phyloP scores from a whole-genome alignment of 2,113 vertebrate genomes.

The Chlorodrepanis virens region DNA sequence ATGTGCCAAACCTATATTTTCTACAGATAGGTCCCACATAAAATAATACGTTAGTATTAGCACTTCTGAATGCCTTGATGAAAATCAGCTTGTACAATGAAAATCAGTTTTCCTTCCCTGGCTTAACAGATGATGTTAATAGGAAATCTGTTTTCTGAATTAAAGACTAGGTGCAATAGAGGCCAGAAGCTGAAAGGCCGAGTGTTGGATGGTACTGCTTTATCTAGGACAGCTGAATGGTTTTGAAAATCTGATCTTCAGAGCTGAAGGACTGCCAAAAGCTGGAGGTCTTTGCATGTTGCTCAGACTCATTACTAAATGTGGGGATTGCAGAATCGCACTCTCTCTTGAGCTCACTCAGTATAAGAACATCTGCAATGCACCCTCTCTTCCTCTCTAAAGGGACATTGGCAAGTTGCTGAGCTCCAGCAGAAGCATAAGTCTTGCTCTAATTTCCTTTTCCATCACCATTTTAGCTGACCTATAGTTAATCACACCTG shows the following conservation, averaged over 20 bases:
- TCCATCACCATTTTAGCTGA: not conserved
- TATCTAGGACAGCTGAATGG: not conserved
- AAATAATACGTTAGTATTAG: not conserved
- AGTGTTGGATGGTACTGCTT: not conserved
- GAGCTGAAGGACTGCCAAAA: not conserved
- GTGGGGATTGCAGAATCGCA: not conserved
- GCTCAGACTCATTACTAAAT: not conserved
- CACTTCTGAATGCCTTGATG: not conserved
- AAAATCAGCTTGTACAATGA: not conserved
- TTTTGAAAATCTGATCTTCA: conserved; percentile 1
- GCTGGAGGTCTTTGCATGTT: not conserved
- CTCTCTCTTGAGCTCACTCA: not conserved
- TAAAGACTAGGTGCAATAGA: not conserved
- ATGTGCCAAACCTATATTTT: not conserved
- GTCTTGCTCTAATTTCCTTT: not conserved
- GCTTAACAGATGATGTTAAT: not conserved
- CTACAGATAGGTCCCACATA: not conserved
- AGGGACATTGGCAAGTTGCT: not conserved
- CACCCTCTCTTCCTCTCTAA: not conserved
- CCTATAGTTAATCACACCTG: not conserved
- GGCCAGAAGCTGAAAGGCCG: not conserved
- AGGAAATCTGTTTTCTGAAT: not conserved
- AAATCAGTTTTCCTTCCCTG: not conserved
- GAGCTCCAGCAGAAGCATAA: not conserved
- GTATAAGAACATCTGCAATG: not conserved